phyloP scores from a whole-genome alignment of 2,797 vertebrate genomes.

The Manis crassicaudata region DNA sequence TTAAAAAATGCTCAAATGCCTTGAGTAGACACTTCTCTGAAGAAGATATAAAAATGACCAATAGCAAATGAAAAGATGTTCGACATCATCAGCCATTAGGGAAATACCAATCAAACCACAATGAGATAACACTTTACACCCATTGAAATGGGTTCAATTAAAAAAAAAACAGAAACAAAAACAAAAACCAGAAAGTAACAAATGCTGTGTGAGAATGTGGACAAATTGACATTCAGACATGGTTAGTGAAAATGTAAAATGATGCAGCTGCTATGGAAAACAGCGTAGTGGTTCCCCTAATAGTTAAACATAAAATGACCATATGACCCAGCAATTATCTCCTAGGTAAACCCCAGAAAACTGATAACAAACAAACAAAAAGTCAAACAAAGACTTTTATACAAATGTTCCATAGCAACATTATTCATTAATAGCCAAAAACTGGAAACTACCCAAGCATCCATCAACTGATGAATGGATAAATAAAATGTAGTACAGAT shows the following conservation, averaged over 20 bases:
- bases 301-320: not conserved
- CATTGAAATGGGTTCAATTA: not conserved
- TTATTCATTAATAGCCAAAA: not conserved
- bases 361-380: not conserved
- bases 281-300: not conserved
- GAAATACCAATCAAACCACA: not conserved
- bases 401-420: not conserved
- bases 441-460: not conserved
- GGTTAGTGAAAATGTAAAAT: not conserved
- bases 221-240: not conserved
- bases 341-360: not conserved
- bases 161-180: not conserved
- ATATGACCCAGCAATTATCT: not conserved
- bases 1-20: not conserved
- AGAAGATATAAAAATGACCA: slow-evolving; percentile 9
- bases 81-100: not conserved
- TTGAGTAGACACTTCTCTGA: not conserved
- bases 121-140: not conserved
- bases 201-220: not conserved
- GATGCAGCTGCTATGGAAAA: not conserved
- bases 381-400: not conserved
- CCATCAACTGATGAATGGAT: not conserved
- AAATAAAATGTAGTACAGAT: not conserved
- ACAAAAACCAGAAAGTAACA: not conserved
- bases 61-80: not conserved